Percentiles rank a stretch among this genome's conserved stretches.
Evolutionary conservation across 2,113 vertebrate species (phyloP).

Genomic region (Callaeas wilsoni): DNA sequence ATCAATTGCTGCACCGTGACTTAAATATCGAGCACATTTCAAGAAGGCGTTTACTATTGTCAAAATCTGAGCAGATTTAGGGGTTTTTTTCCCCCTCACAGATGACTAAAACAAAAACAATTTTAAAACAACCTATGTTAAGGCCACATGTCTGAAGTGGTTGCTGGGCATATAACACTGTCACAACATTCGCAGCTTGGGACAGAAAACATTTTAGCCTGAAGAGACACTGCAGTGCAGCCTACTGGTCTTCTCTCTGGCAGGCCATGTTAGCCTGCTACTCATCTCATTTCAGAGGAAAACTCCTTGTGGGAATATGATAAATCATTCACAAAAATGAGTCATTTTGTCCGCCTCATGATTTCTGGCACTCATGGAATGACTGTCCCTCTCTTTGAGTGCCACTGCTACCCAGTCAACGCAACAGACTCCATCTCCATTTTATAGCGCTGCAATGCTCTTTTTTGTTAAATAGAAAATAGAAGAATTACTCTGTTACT

Average conservation of each 20-base stretch:
- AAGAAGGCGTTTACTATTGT: not conserved
- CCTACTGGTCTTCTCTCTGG: not conserved
- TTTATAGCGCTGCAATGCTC: not conserved
- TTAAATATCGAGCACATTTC: not conserved
- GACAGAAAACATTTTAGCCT: not conserved
- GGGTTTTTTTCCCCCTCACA: not conserved
- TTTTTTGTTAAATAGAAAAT: not conserved
- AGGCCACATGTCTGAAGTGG: not conserved
- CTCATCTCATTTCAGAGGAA: not conserved
- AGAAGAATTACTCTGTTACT: not conserved
- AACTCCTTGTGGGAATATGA: not conserved
- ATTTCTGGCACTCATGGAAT: not conserved
- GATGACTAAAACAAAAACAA: not conserved
- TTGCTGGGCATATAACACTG: not conserved
- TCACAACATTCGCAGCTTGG: not conserved
- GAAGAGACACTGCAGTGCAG: not conserved
- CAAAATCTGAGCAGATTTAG: not conserved
- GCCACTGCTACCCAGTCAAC: not conserved
- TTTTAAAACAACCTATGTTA: not conserved
- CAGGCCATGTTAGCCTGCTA: not conserved
- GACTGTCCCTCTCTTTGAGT: not conserved
- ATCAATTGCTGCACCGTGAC: not conserved
- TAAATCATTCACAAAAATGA: not conserved
- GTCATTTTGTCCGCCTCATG: not conserved
- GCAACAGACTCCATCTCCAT: not conserved